Base-by-base conservation (phyloP, 1,140 invertebrate species). In the Diplogasteroides magnus region DNA sequence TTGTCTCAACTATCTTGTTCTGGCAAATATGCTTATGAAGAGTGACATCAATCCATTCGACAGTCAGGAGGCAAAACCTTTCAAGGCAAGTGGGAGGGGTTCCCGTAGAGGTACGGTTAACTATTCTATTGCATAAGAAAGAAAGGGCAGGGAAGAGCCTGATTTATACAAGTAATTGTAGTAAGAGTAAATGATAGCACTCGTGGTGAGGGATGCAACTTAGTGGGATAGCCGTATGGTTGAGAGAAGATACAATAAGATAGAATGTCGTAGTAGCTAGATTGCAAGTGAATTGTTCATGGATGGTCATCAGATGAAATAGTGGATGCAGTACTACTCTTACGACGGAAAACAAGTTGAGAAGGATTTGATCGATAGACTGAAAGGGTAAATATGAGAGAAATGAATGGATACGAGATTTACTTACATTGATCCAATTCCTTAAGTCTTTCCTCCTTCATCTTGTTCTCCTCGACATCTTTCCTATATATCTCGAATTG, bases 21-120 rank as follows among this genome's bases (percentile, higher is more conserved):
- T 99, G 78, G 95, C 97, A 6, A 98, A 97, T 84, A 99, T 99
- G 97, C 80, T 88, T 59, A 87, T 87, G 85, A 84, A 86, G 84
- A 97, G 95, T n/a, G 94, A 93, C 26, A 99, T 99, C 68, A 99
- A 99, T 87, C 97, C 97, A 2, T 98, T 99, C 85, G 96, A 99
- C 86, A 97, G 94, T 1, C 96, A 99, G 88, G 97, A 99, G 87
- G 96, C 96, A 0, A 99, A 98, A 83, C 94, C 97, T 0, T 98
- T 98, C 81, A 72, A 72, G 64, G 64, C 56, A 57, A 29, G 37
- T 19, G 37, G 37, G 37, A 48, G 19, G 37, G 37, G 19, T 11
- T 48, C 6, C 37, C 6, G 37, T 48, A 48, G 37, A 48, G 37
- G 19, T 11, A 19, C 6, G 19, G 6, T 48, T 19, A 48, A 48